phyloP scores from a whole-genome alignment of 2,888 invertebrate genomes.

The Acronicta leporina region DNA sequence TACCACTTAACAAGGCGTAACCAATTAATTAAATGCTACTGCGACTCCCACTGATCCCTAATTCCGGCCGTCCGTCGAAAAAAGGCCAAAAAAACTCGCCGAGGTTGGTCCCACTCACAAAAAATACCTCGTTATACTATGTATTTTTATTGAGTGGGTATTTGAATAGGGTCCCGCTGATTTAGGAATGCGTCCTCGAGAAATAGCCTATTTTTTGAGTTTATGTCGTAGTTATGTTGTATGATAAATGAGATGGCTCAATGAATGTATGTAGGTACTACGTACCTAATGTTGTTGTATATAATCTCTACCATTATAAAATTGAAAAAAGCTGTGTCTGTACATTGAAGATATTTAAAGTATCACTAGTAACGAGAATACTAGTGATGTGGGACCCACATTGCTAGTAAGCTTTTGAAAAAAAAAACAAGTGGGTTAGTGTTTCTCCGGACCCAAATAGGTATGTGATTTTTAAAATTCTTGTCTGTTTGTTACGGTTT shows the following conservation, averaged over 20 bases:
- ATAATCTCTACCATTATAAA: too few relatives aligned
- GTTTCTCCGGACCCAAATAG: too few relatives aligned
- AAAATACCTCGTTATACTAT: constrained; percentile 39
- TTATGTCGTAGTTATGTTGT: not conserved
- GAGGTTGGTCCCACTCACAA: constrained; percentile 40
- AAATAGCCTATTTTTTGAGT: constrained; percentile 4
- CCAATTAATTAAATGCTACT: constrained; percentile 39
- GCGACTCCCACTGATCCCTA: constrained; percentile 33
- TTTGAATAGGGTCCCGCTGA: constrained; percentile 38
- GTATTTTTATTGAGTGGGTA: constrained; percentile 29
- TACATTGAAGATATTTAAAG: too few relatives aligned
- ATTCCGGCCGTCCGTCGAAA: constrained; percentile 20
- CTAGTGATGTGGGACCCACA: too few relatives aligned
- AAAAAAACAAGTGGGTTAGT: too few relatives aligned
- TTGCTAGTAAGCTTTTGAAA: too few relatives aligned
- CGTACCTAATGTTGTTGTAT: too few relatives aligned
- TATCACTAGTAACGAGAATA: too few relatives aligned
- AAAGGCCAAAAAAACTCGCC: constrained; percentile 26
- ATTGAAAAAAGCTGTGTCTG: too few relatives aligned
- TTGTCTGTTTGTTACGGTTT: too few relatives aligned
- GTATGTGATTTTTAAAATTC: too few relatives aligned
- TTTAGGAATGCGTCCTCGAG: constrained; percentile 40
- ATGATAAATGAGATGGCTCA: not conserved
- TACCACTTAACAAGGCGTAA: constrained; percentile 40
- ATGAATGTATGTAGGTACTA: not conserved